Conservation (phyloP, 2,113 vertebrate genomes). For the Peucedramus taeniatus region DNA sequence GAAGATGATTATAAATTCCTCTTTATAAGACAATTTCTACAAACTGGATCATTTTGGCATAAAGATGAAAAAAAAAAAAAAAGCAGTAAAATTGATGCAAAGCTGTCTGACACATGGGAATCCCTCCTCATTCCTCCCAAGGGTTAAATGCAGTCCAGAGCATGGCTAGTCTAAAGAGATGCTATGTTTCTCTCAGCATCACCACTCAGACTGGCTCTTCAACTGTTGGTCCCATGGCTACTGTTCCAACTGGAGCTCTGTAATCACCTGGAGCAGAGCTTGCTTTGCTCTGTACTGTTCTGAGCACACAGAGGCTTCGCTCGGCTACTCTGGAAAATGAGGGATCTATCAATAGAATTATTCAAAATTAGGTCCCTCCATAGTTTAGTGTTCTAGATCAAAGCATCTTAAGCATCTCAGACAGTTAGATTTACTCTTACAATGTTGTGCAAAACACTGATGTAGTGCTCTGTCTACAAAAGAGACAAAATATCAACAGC, state of each 20-base stretch:
- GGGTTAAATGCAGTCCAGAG: slow-evolving; percentile 23
- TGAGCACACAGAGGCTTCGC: not conserved
- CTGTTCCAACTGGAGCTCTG: not conserved
- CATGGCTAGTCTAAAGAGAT: not conserved
- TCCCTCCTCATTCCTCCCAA: slow-evolving; percentile 7
- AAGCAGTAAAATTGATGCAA: not conserved
- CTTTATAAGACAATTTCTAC: slow-evolving; percentile 20
- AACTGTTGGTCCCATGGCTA: slow-evolving; percentile 30
- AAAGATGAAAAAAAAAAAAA: not conserved
- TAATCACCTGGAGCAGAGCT: not conserved
- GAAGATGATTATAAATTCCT: not conserved
- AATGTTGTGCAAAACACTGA: slow-evolving; percentile 47
- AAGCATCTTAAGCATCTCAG: slow-evolving; percentile 27
- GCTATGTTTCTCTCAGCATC: not conserved
- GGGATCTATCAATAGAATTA: not conserved
- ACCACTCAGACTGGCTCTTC: not conserved
- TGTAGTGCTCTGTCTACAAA: slow-evolving; percentile 49
- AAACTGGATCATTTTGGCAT: slow-evolving; percentile 9
- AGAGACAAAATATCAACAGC: slow-evolving; percentile 36
- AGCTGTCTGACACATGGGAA: slow-evolving; percentile 16
- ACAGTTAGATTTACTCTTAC: slow-evolving; percentile 1
- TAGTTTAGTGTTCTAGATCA: slow-evolving; percentile 45
- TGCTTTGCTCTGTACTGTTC: not conserved
- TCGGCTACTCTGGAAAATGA: not conserved
- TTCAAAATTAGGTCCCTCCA: not conserved